Percentiles rank a stretch among this genome's conserved stretches.
Conservation (phyloP, 2,113 vertebrate genomes). For the Tonatia bakeri region DNA sequence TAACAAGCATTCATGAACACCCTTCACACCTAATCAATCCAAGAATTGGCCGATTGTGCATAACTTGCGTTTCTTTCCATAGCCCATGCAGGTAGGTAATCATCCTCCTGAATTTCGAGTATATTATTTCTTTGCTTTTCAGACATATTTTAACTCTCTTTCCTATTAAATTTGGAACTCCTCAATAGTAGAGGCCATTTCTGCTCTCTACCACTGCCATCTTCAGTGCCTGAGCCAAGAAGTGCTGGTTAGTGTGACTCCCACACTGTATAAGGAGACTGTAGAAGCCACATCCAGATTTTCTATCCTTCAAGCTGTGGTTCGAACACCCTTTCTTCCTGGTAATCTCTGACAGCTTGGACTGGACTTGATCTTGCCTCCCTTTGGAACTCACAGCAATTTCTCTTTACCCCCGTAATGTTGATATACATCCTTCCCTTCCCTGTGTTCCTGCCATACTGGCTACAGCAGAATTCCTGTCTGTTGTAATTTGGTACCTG, state of each 20-base stretch:
- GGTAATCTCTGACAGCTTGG: neutral
- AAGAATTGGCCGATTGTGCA: neutral
- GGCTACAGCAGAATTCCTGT: neutral
- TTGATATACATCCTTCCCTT: accelerated
- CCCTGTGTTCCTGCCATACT: neutral
- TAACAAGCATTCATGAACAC: no score
- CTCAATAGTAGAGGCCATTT: neutral
- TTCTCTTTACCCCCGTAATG: neutral
- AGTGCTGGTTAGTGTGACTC: no score
- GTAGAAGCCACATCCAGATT: neutral
- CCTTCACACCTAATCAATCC: neutral
- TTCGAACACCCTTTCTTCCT: neutral
- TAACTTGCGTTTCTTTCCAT: neutral
- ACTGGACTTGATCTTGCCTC: neutral
- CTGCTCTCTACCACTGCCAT: neutral
- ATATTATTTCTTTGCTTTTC: neutral
- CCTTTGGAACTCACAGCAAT: neutral
- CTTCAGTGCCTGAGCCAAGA: neutral
- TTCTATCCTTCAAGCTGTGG: neutral
- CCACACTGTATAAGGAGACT: neutral
- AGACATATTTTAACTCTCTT: neutral
- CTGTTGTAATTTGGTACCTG: neutral
- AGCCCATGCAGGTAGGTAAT: no score
- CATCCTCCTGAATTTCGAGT: neutral
- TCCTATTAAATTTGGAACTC: neutral